Evolutionary conservation across 2,888 invertebrate species (phyloP).

Genomic region (Gastracanthus pulcherrimus): DNA sequence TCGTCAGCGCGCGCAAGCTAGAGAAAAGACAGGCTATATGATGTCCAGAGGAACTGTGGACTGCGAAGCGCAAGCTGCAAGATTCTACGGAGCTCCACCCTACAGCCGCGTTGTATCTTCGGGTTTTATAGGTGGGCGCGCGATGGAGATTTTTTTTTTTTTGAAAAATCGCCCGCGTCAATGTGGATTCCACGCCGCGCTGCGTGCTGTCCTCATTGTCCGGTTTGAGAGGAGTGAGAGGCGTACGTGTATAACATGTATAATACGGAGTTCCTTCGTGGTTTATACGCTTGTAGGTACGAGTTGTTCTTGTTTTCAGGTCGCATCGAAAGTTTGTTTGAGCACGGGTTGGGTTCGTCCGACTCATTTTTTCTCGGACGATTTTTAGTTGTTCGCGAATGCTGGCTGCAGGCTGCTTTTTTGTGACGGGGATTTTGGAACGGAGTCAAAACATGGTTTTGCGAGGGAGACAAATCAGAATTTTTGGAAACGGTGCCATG

Average conservation of each 20-base stretch:
- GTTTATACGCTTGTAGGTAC: too few species aligned
- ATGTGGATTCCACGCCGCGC: neutral
- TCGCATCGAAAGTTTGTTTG: too few species aligned
- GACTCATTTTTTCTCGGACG: conserved; percentile 26
- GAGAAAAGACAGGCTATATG: too few species aligned
- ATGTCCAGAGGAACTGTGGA: too few species aligned
- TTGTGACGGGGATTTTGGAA: neutral
- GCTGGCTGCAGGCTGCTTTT: neutral
- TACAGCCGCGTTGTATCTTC: too few species aligned
- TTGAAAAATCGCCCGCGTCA: neutral
- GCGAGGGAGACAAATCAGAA: neutral
- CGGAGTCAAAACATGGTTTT: neutral
- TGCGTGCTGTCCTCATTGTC: neutral
- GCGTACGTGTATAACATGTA: too few species aligned
- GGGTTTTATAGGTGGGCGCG: neutral
- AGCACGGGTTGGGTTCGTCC: conserved; percentile 3
- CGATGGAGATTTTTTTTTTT: neutral
- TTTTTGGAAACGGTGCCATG: neutral
- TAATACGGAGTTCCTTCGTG: too few species aligned
- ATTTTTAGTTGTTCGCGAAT: too few species aligned
- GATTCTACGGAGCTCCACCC: too few species aligned
- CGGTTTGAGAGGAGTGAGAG: too few species aligned
- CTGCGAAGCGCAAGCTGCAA: neutral
- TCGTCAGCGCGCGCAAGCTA: neutral
- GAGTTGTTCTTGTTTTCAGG: too few species aligned